Evolutionary conservation across 2,888 invertebrate genomes (phyloP), one percentile per base, ranked within the genome.

Genomic region (Orchesella flavescens): DNA sequence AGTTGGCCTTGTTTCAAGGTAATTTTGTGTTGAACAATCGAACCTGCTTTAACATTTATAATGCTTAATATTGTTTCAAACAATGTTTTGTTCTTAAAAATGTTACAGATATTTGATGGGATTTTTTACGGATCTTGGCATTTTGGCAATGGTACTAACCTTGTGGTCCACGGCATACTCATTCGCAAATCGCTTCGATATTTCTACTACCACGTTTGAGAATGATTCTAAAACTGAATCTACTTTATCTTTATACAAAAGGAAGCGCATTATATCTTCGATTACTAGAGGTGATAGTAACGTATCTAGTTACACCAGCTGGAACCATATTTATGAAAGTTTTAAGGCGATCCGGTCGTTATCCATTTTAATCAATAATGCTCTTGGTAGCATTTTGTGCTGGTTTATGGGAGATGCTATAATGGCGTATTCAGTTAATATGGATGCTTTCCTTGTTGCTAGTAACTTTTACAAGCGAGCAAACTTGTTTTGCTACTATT

Each of bases 401-500:
- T 66, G 66, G 66, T 66, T 66, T 43, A 3, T 66, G 17, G 66
- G 43, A 1, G 66, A 66, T 17, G 66, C 66, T 4, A 34, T 34
- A n/a, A 43, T 66, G 43, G 10, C 43, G 1, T 66, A 66, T 44
- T 66, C 66, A 1, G 66, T 66, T 17, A 43, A 66, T 19, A 44
- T 66, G 66, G 66, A 66, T 43, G 66, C 66, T 7, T 13, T 66
- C 15, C 66, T 66, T 4, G 17, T 66, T 12, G 19, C 66, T 3
- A 13, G 43, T 1, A 44, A 43, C 43, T 7, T 66, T 43, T 66
- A 13, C 44, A 66, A 66, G 24, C n/a, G 66, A 9, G 7, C 15
- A 17, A 66, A 66, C 19, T 19, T 66, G 17, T 17, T 43, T 44
- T 72, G 71, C 23, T 71, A 72, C 23, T 79, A 79, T 21, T 23